Percentiles rank a stretch among this genome's conserved stretches.
These are phyloP conservation scores for Dolichotis patagonum DNA, from an alignment of 2,113 vertebrate genomes.

Conservation along the genomic window DNA sequence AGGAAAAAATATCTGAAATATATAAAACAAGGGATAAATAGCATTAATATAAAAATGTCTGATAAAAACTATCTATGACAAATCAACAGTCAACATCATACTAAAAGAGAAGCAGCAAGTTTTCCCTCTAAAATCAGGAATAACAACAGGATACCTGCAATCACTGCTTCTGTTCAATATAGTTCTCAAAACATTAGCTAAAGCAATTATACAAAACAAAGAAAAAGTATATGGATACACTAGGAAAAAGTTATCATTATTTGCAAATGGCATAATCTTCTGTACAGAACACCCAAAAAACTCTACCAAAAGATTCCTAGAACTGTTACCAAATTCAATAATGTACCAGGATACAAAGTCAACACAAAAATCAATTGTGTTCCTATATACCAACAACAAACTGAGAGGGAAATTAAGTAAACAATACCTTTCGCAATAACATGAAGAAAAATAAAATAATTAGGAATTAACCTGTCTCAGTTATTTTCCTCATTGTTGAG, in stretches of 20 bases:
- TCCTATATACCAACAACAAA: neutral
- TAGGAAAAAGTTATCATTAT: neutral
- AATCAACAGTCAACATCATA: neutral
- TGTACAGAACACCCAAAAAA: neutral
- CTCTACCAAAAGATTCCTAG: neutral
- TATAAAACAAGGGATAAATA: neutral
- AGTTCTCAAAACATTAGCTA: neutral
- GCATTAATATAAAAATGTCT: neutral
- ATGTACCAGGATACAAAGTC: neutral
- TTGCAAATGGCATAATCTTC: neutral
- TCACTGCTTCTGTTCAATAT: neutral
- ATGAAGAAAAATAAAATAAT: neutral
- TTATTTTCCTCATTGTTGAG: neutral
- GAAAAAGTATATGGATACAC: neutral
- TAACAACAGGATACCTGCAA: neutral
- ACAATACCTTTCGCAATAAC: neutral
- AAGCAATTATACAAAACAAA: neutral
- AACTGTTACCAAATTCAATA: neutral
- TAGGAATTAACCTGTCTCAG: neutral
- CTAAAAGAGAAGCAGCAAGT: neutral
- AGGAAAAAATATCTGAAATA: neutral
- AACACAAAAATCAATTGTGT: neutral
- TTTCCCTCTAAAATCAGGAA: neutral
- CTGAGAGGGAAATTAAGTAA: neutral
- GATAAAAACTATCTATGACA: neutral